These are phyloP conservation scores for Coronaproctus castanopsis DNA, from an alignment of 2,888 invertebrate genomes.

Conservation along the genomic window DNA sequence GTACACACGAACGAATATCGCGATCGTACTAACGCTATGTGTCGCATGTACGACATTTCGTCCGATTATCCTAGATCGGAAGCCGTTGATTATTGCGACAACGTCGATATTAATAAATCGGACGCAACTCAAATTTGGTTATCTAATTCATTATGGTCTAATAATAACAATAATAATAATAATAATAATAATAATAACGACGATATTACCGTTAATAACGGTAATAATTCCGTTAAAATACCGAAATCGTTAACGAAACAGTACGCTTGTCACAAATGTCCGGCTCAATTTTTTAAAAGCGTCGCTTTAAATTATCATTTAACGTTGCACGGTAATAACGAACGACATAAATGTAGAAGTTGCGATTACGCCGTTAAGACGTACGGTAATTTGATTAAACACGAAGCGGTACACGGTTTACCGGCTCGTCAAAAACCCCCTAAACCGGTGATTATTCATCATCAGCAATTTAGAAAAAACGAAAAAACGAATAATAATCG, in stretches of 20 bases:
- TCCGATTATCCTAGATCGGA: conserved; percentile 42
- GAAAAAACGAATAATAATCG: background rate
- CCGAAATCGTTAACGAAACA: conserved; percentile 24
- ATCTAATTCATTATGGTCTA: conserved; percentile 9
- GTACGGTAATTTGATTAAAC: conserved; percentile 42
- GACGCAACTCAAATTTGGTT: background rate
- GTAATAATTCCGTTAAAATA: conserved; percentile 1
- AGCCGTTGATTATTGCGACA: conserved; percentile 29
- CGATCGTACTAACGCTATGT: conserved; percentile 47
- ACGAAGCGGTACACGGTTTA: conserved; percentile 31
- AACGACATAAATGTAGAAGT: conserved; percentile 43
- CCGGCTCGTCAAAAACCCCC: conserved; percentile 9
- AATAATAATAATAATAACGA: background rate
- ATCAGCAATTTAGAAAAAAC: background rate
- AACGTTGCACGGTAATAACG: conserved; percentile 41
- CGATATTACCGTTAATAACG: background rate
- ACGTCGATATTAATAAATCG: conserved; percentile 10
- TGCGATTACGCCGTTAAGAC: conserved; percentile 51
- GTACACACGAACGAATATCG: conserved; percentile 64
- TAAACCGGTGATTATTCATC: background rate
- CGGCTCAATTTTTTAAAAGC: conserved; percentile 50
- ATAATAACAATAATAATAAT: too few relatives aligned
- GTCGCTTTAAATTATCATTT: conserved; percentile 48
- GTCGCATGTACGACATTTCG: conserved; percentile 41
- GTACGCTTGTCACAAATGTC: conserved; percentile 40